Percentiles rank a stretch among this genome's conserved stretches.
phyloP scores from a whole-genome alignment of 1,140 invertebrate species.

The Acyrthosiphon pisum region DNA sequence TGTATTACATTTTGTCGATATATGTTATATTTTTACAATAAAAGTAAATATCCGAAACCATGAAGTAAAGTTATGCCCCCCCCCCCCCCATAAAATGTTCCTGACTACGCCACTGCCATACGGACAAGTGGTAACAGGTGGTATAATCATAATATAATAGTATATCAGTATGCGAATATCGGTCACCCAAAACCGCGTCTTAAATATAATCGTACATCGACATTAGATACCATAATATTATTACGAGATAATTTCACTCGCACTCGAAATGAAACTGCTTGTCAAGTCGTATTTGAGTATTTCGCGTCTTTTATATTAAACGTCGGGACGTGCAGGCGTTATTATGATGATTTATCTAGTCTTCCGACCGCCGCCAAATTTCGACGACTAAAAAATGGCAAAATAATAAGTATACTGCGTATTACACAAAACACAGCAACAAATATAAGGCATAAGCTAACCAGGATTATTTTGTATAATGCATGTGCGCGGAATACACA shows the following conservation, averaged over 20 bases:
- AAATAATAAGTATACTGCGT: not conserved
- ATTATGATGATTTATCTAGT: not conserved
- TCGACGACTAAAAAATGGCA: not conserved
- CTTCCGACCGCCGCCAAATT: not conserved
- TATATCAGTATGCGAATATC: not conserved
- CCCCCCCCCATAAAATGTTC: no score
- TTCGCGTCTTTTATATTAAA: not conserved
- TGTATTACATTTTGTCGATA: no score
- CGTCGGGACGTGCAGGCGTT: not conserved
- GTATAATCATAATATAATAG: no score
- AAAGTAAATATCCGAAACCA: no score
- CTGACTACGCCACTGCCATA: no score
- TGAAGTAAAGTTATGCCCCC: no score
- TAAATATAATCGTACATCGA: not conserved
- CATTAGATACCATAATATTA: not conserved
- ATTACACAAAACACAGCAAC: not conserved
- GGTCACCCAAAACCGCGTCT: not conserved
- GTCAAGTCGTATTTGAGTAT: not conserved
- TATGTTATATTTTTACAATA: no score
- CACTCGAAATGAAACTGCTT: not conserved
- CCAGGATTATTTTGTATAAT: not conserved
- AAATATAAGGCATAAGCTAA: not conserved
- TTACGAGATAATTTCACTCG: not conserved
- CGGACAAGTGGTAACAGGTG: no score
- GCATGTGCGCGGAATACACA: not conserved